phyloP scores from a whole-genome alignment of 35 echinoderm and acorn worm species.

The Apostichopus japonicus region DNA sequence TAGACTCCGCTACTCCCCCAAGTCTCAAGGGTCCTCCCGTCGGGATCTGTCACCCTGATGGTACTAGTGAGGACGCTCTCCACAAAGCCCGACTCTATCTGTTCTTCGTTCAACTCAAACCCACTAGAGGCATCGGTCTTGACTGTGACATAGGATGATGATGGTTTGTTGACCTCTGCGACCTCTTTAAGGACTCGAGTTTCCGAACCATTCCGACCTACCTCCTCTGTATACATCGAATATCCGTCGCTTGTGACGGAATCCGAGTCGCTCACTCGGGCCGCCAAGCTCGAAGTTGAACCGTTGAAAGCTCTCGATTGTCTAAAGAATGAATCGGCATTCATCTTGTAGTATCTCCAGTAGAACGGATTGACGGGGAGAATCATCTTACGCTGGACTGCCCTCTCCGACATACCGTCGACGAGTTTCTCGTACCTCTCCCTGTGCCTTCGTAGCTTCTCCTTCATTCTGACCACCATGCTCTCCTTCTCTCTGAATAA shows the following conservation, averaged over 20 bases:
- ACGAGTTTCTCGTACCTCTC: constrained; percentile 67
- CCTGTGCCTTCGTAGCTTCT: constrained; percentile 59
- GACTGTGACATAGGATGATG: neutral
- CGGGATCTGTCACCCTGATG: constrained; percentile 1
- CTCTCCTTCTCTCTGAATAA: constrained; percentile 39
- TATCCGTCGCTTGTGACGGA: neutral
- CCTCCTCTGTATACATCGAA: neutral
- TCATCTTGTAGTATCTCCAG: constrained; percentile 47
- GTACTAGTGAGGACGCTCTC: constrained; percentile 26
- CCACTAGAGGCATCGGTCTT: neutral
- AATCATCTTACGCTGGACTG: constrained; percentile 14
- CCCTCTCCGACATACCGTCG: constrained; percentile 5
- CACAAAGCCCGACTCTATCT: constrained; percentile 59
- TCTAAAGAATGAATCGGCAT: neutral
- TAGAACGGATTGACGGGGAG: constrained; percentile 50
- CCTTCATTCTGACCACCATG: constrained; percentile 63
- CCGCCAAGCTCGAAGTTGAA: neutral
- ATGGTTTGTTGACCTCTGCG: neutral
- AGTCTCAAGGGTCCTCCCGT: constrained; percentile 19
- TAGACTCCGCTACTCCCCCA: constrained; percentile 53
- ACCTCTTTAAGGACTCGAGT: neutral
- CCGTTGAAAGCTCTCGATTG: neutral
- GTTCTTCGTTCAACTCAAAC: neutral
- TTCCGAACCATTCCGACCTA: neutral
- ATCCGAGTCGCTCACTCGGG: neutral